Conservation (phyloP, 2,797 vertebrate genomes). For the Spinus pinus region DNA sequence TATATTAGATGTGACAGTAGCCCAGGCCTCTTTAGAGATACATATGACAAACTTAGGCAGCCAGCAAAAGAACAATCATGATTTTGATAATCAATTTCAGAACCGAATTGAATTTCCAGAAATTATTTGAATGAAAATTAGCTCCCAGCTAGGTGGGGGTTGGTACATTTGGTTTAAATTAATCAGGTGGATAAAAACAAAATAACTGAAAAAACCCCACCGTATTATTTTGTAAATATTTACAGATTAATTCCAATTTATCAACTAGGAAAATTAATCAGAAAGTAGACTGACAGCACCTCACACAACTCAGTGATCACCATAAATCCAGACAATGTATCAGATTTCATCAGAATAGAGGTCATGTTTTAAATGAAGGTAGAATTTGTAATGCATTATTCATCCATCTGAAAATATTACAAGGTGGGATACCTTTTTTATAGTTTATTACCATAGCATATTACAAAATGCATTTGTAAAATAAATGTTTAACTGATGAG, state of each 20-base stretch:
- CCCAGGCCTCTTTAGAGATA: background rate
- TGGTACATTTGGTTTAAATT: background rate
- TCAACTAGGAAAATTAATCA: constrained; percentile 36
- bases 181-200: background rate
- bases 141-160: background rate
- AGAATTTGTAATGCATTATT: constrained; percentile 52
- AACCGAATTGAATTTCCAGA: constrained; percentile 29
- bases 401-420: constrained; percentile 60
- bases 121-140: constrained; percentile 40
- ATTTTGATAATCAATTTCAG: constrained; percentile 47
- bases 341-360: constrained; percentile 53
- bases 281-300: constrained; percentile 19
- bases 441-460: constrained; percentile 60
- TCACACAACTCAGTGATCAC: constrained; percentile 2
- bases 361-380: constrained; percentile 56
- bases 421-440: constrained; percentile 54
- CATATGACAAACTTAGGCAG: constrained; percentile 1
- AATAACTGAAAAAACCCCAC: background rate
- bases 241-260: constrained; percentile 46
- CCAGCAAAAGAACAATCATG: background rate
- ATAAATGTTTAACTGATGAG: constrained; percentile 66
- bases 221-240: constrained; percentile 47
- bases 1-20: constrained; percentile 8
- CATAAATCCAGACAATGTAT: constrained; percentile 45
- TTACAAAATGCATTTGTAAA: constrained; percentile 66